phyloP scores from a whole-genome alignment of 2,888 invertebrate genomes.

The Phyto melanocephala region DNA sequence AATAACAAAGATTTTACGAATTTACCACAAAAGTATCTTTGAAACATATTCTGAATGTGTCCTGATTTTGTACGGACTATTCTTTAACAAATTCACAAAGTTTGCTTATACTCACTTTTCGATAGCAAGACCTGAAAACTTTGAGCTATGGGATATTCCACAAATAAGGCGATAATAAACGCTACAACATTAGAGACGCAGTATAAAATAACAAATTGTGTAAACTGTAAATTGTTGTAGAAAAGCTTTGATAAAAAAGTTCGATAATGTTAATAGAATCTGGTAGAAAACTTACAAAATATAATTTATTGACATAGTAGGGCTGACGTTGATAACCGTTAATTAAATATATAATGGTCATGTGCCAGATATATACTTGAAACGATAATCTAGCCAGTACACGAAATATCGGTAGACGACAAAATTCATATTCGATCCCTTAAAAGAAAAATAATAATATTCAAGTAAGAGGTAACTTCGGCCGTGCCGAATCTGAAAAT shows the following conservation, averaged over 20 bases:
- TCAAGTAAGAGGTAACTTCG: no score
- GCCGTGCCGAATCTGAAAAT: no score
- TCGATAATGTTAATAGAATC: no score
- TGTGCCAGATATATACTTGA: slow-evolving; percentile 75
- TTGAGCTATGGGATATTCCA: slow-evolving; percentile 71
- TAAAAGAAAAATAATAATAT: neutral
- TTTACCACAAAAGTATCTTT: no score
- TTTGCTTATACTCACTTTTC: slow-evolving; percentile 25
- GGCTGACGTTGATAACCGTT: slow-evolving; percentile 70
- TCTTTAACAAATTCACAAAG: no score
- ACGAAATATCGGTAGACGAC: slow-evolving; percentile 67
- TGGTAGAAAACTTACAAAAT: slow-evolving; percentile 68
- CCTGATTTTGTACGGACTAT: no score
- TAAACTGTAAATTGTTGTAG: slow-evolving; percentile 65
- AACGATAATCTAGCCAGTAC: slow-evolving; percentile 73
- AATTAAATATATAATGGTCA: slow-evolving; percentile 69
- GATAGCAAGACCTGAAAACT: slow-evolving; percentile 38
- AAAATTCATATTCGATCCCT: slow-evolving; percentile 66
- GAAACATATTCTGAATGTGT: no score
- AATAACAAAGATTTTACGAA: no score
- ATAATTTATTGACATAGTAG: slow-evolving; percentile 68
- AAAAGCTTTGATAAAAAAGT: no score
- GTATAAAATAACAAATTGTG: slow-evolving; percentile 66
- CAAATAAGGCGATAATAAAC: slow-evolving; percentile 68
- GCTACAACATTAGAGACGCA: slow-evolving; percentile 69